Base-by-base conservation (phyloP, 2,888 invertebrate species). In the Diabrotica balteata region DNA sequence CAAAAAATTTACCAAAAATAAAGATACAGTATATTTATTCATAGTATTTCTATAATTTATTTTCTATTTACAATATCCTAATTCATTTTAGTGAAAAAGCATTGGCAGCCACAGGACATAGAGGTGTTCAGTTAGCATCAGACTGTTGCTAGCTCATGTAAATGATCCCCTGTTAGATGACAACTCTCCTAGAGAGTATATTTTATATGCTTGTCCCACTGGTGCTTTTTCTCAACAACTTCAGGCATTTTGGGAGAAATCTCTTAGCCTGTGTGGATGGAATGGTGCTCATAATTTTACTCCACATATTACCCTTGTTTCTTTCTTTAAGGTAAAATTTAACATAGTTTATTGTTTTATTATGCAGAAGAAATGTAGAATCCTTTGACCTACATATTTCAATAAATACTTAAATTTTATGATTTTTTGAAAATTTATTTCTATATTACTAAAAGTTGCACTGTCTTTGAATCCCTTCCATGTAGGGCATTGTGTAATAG, bases 221-320 rank as follows among this genome's bases (percentile, higher is more conserved):
- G 94, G 94, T 3, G 85, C 87, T 0, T 87, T 96, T 72, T 84
- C 92, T 0, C 89, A 90, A 63, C 91, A 93, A 78, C 83, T 94
- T 22, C 88, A 90, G 59, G 87, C 88, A 60, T 96, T 94, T 83
- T 94, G 93, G 93, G 86, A 89, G 1, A 92, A 91, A 79, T 93
- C 94, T 0, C 89, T 90, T 76, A 85, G 88, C 46, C 83, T 89
- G 9, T 90, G 90, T 79, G 93, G 93, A 7, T 94, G 95, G 93
- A 96, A 96, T 85, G 93, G 94, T 32, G 95, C 95, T 1, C 96
- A 95, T 78, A 94, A 94, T 82, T 95, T 91, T 82, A 91, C 93
- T 68, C 96, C 96, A 2, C 96, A 96, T 80, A 93, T 96, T 73
- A 96, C 96, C 7, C 86, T 96, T 63, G 93, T 95, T 64, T 92